phyloP scores from a whole-genome alignment of 2,113 vertebrate genomes.

The Brachionichthys hirsutus region DNA sequence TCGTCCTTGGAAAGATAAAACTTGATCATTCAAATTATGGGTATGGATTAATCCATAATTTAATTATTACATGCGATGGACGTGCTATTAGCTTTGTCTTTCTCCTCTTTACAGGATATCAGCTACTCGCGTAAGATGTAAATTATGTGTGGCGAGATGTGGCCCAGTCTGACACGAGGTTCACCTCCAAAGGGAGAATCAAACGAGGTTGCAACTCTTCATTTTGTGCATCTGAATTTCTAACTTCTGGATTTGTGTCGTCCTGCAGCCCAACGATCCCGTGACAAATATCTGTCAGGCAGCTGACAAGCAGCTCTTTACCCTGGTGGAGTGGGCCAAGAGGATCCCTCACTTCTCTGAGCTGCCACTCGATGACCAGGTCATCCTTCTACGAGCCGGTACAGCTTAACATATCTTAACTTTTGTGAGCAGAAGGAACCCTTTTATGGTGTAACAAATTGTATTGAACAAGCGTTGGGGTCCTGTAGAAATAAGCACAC shows the following conservation, averaged over 20 bases:
- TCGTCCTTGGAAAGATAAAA: no score
- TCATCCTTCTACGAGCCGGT: constrained; percentile 90
- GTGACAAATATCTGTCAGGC: constrained; percentile 96
- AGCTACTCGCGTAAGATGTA: constrained; percentile 35
- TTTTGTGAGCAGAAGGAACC: not conserved
- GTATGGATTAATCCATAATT: no score
- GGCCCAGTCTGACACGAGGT: no score
- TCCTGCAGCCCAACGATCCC: constrained; percentile 87
- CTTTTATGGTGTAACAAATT: no score
- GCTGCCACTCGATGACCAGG: constrained; percentile 90
- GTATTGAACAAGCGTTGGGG: no score
- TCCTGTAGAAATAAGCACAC: no score
- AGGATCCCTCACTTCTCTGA: constrained; percentile 92
- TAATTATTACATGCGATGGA: constrained; percentile 61
- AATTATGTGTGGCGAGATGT: constrained; percentile 21
- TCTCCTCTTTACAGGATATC: constrained; percentile 57
- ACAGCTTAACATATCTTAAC: no score
- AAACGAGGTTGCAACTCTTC: constrained; percentile 17
- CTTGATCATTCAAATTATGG: no score
- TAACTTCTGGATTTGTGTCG: constrained; percentile 1
- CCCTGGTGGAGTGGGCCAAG: constrained; percentile 92
- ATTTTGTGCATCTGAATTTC: constrained; percentile 7
- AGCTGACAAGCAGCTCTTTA: constrained; percentile 93
- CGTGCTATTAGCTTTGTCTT: constrained; percentile 72
- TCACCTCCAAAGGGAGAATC: no score